phyloP scores from a whole-genome alignment of 1,140 invertebrate species.

The Drosophila pandora region DNA sequence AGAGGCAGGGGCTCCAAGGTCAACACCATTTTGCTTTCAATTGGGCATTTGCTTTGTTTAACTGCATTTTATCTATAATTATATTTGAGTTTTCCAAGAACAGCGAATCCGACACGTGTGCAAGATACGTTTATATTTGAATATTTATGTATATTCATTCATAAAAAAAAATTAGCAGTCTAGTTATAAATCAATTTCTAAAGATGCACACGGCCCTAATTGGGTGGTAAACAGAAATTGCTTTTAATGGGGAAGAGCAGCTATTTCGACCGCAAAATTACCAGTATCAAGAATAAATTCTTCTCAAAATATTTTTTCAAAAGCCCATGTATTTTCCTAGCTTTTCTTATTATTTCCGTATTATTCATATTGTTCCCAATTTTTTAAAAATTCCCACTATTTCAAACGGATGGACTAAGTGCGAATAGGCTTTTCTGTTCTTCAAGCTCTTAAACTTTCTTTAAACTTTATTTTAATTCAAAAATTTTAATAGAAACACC shows the following conservation, averaged over 20 bases:
- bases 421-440: no score
- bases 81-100: background rate
- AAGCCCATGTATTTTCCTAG: no score
- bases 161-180: background rate
- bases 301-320: no score
- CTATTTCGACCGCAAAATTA: background rate
- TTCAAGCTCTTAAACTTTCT: no score
- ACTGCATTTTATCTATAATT: constrained; percentile 1
- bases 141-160: background rate
- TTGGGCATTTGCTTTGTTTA: background rate
- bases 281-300: background rate
- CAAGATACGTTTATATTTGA: background rate
- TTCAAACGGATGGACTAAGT: no score
- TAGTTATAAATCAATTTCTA: background rate
- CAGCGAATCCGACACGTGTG: background rate
- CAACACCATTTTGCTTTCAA: background rate
- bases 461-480: no score
- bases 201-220: background rate
- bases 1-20: background rate
- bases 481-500: background rate
- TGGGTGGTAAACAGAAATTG: background rate
- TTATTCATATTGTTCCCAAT: no score
- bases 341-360: no score
- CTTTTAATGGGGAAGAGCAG: background rate
- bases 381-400: no score